Conservation (phyloP, 2,113 vertebrate genomes). For the Cercopithecus mona region DNA sequence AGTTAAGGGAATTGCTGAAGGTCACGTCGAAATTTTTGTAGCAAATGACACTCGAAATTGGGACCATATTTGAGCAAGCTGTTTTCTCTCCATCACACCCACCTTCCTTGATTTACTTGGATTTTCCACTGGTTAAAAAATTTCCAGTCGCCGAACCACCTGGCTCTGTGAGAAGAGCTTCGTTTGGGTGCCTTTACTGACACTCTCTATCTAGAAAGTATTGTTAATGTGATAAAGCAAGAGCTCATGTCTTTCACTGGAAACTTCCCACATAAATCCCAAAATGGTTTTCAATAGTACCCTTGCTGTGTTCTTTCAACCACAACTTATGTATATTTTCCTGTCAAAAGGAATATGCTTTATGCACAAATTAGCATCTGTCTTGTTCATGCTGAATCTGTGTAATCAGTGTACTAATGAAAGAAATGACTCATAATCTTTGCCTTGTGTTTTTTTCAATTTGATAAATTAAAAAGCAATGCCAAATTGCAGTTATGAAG, state of each 20-base stretch:
- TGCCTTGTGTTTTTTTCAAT: slow-evolving; percentile 62
- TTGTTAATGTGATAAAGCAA: background rate
- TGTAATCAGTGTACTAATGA: slow-evolving; percentile 48
- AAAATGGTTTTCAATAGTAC: background rate
- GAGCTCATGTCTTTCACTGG: slow-evolving; percentile 3
- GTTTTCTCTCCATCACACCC: background rate
- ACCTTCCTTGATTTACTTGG: background rate
- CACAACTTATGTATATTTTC: slow-evolving; percentile 49
- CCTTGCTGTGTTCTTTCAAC: background rate
- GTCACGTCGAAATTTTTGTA: background rate
- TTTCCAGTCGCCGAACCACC: background rate
- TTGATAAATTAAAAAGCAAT: slow-evolving; percentile 59
- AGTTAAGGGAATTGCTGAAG: background rate
- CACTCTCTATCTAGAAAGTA: background rate
- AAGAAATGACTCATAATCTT: slow-evolving; percentile 66
- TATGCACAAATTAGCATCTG: slow-evolving; percentile 60
- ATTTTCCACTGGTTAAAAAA: background rate
- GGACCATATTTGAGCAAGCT: background rate
- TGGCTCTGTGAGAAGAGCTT: background rate
- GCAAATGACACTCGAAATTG: background rate
- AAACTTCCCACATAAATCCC: slow-evolving; percentile 29
- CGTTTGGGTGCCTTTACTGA: slow-evolving; percentile 55
- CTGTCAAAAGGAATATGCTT: slow-evolving; percentile 41
- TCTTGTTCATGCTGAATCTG: slow-evolving; percentile 65
- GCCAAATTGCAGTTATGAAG: slow-evolving; percentile 19